These are phyloP conservation scores for Benthosema pterotum DNA, from an alignment of 2,797 vertebrate species.

Conservation along the genomic window DNA sequence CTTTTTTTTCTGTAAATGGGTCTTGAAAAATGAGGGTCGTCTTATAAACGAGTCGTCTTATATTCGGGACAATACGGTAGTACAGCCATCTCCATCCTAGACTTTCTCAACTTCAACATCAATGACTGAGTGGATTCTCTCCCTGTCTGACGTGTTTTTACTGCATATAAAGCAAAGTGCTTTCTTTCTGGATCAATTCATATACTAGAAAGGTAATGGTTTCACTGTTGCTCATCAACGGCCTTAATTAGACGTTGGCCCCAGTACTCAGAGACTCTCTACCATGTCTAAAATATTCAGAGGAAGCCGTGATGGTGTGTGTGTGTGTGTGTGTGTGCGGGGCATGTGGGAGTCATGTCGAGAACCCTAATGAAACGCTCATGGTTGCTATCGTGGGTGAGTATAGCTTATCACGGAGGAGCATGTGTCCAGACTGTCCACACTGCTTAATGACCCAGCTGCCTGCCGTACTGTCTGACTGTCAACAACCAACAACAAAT, in stretches of 20 bases:
- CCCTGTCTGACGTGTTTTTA: background rate
- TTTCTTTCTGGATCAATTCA: too few species aligned
- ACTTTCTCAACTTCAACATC: constrained; percentile 21
- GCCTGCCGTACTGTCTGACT: constrained; percentile 9
- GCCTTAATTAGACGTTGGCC: background rate
- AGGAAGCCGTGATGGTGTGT: background rate
- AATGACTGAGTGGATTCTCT: constrained; percentile 14
- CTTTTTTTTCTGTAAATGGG: too few species aligned
- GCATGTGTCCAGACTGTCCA: constrained; percentile 33
- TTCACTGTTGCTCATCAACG: too few species aligned
- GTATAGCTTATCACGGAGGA: constrained; percentile 42
- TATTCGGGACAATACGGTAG: too few species aligned
- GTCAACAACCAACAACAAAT: background rate
- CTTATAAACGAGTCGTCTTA: too few species aligned
- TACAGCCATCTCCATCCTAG: constrained; percentile 16
- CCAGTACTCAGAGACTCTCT: constrained; percentile 8
- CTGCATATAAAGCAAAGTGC: constrained; percentile 23
- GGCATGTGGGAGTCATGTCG: constrained; percentile 34
- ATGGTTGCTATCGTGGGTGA: constrained; percentile 51
- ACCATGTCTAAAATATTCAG: constrained; percentile 19
- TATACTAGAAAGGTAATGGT: too few species aligned
- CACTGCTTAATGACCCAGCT: constrained; percentile 40
- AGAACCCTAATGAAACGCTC: constrained; percentile 57
- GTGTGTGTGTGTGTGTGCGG: background rate
- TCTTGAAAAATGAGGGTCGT: too few species aligned